Evolutionary conservation across 2,797 vertebrate species (phyloP), one percentile per base, ranked within the genome.

Genomic region (Steatocranus sp.): DNA sequence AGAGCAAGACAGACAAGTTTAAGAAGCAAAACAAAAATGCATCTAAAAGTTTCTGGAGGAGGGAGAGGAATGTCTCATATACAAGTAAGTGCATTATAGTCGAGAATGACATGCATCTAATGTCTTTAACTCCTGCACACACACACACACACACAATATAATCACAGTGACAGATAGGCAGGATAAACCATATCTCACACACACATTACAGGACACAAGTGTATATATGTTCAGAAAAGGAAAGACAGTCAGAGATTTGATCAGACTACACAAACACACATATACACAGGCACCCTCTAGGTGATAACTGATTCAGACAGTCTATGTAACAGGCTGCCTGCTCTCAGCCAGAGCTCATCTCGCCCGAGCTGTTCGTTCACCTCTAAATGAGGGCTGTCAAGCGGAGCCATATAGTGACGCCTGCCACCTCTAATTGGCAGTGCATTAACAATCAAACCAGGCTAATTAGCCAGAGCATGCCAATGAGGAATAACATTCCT

Each of bases 361-460:
- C 76, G 48, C 84, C 80, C 80, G 51, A 88, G 90, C 85, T 78
- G 85, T 90, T 89, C 78, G 27, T 89, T 92, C 92, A 91, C 92
- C 93, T 92, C 90, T 87, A 93, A 94, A 95, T 91, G 92, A 94
- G 89, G 88, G 84, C 93, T 95, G 94, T 94, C 94, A 95, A 91
- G 91, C 87, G 53, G 78, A 85, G 89, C 90, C 87, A 81, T 49
- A 75, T 46, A 75, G 86, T 84, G 89, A 92, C 25, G 85, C 89
- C 93, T 86, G 92, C 91, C 92, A 95, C 95, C 95, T 93, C 95
- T 97, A 97, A 97, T 97, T 97, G 96, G 95, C 96, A 96, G 95
- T 93, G 96, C 97, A 96, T 97, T 97, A 98, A 97, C 97, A 96
- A 96, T 95, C 94, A 96, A 97, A 97, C 97, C 96, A 97, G 95